These are phyloP conservation scores for Chrysomela aeneicollis DNA, from an alignment of 2,888 invertebrate species.

Conservation along the genomic window DNA sequence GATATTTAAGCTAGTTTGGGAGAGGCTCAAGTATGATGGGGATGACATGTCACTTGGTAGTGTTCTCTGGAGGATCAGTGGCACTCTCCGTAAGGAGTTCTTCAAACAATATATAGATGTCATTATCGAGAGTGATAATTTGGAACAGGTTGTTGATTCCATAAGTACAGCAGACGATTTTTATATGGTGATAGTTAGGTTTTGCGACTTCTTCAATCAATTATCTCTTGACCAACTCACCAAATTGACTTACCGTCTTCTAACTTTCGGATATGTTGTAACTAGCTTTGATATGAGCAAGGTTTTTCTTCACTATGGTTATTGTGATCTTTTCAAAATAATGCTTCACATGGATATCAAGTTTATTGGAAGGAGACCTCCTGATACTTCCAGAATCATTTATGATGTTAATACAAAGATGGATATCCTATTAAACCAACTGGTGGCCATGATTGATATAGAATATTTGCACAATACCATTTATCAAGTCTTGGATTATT, in stretches of 20 bases:
- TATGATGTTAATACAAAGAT: constrained; percentile 37
- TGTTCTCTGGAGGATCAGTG: constrained; percentile 37
- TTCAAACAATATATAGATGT: constrained; percentile 42
- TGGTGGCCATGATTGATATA: constrained; percentile 33
- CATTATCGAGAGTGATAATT: constrained; percentile 45
- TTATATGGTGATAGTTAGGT: constrained; percentile 37
- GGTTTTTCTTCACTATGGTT: constrained; percentile 43
- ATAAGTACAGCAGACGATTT: constrained; percentile 40
- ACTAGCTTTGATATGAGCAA: constrained; percentile 40
- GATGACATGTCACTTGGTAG: constrained; percentile 40
- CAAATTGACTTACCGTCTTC: constrained; percentile 38
- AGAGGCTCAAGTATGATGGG: constrained; percentile 42
- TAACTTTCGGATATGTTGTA: constrained; percentile 36
- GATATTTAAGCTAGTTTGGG: constrained; percentile 45
- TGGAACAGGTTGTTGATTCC: constrained; percentile 40
- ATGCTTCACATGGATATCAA: constrained; percentile 47
- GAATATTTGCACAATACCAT: constrained; percentile 39
- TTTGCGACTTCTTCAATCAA: constrained; percentile 37
- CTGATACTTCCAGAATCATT: constrained; percentile 38
- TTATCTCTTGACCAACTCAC: constrained; percentile 37
- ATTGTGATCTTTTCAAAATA: constrained; percentile 43
- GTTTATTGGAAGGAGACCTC: constrained; percentile 31
- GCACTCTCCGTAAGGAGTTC: constrained; percentile 35
- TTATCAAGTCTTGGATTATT: constrained; percentile 40
- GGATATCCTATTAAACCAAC: constrained; percentile 30